Conservation (phyloP, 2,113 vertebrate species). For the Colossoma macropomum region DNA sequence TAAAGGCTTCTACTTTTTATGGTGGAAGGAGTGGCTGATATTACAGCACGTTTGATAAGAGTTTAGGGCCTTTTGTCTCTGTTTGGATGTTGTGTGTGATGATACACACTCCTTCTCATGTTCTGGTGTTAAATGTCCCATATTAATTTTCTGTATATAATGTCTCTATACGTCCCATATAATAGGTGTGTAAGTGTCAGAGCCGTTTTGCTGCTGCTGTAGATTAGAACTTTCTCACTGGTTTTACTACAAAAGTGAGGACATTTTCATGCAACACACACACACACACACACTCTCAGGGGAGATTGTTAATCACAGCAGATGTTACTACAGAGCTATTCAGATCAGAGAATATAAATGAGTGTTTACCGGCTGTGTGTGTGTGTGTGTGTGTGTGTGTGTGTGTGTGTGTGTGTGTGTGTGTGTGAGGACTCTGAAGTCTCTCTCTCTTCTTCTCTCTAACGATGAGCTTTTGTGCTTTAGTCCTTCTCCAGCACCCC, state of each 20-base stretch:
- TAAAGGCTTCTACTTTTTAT: too few relatives aligned
- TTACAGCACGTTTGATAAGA: too few relatives aligned
- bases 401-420: neutral
- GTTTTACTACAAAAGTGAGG: neutral
- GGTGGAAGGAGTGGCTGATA: too few relatives aligned
- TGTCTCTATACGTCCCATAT: too few relatives aligned
- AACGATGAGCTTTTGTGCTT: conserved; percentile 21
- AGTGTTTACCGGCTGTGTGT: conserved; percentile 8
- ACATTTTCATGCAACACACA: neutral
- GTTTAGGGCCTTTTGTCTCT: too few relatives aligned
- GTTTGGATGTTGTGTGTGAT: too few relatives aligned
- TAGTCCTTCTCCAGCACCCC: neutral
- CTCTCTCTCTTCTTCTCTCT: neutral
- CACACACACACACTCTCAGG: conserved; percentile 34
- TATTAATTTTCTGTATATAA: too few relatives aligned
- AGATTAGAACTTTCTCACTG: neutral
- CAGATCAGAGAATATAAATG: conserved; percentile 9
- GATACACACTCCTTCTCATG: too few relatives aligned
- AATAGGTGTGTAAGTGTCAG: too few relatives aligned
- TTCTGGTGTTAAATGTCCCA: too few relatives aligned
- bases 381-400: conserved; percentile 1
- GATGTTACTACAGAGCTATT: conserved; percentile 31
- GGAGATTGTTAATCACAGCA: conserved; percentile 1
- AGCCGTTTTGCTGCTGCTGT: too few relatives aligned
- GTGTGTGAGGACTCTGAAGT: neutral